Conservation (phyloP, 2,113 vertebrate genomes). For the Leucosticte australis region DNA sequence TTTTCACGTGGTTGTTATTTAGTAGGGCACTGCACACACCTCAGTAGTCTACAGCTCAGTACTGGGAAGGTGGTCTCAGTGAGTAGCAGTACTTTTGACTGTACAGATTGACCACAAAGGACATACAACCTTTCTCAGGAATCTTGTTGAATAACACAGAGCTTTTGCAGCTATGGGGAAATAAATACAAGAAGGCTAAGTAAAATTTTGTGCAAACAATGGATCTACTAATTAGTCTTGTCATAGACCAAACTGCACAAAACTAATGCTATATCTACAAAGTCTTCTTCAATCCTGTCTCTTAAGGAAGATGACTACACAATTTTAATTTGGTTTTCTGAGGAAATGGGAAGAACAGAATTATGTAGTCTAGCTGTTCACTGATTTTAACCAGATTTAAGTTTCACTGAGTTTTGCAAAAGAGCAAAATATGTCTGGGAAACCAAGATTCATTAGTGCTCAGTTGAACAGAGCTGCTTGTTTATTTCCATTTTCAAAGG, state of each 20-base stretch:
- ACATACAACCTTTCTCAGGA: neutral
- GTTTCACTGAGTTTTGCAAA: neutral
- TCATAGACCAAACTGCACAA: neutral
- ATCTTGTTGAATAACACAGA: neutral
- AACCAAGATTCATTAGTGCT: neutral
- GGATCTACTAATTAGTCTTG: neutral
- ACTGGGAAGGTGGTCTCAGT: neutral
- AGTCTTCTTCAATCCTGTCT: neutral
- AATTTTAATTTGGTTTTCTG: neutral
- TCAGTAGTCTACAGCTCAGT: neutral
- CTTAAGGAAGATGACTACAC: neutral
- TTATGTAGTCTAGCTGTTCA: neutral
- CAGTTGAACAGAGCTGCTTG: neutral
- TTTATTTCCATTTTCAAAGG: neutral
- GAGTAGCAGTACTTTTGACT: neutral
- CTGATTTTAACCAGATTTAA: neutral
- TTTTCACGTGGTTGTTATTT: neutral
- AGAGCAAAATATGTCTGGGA: neutral
- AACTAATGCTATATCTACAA: neutral
- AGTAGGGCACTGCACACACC: rapidly evolving
- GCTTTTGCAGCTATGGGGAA: neutral
- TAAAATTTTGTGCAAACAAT: neutral
- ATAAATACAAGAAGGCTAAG: neutral
- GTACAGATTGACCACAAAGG: neutral
- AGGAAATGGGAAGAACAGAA: neutral